Percentiles rank a stretch among this genome's conserved stretches.
Conservation (phyloP, 2,797 vertebrate genomes). For the Spinus pinus region DNA sequence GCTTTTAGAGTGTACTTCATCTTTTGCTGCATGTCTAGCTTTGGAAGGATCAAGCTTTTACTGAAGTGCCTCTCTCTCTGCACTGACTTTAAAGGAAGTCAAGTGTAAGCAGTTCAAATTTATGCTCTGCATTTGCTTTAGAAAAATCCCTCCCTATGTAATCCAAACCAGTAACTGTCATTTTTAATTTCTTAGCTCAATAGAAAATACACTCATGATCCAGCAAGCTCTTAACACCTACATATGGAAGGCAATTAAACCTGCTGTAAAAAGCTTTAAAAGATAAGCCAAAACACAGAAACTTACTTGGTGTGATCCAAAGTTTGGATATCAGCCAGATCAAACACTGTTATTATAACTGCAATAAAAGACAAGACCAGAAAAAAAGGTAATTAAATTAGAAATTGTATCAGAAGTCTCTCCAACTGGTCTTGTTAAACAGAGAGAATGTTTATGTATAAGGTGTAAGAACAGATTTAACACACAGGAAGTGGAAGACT, state of each 20-base stretch:
- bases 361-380: conserved; percentile 21
- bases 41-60: neutral
- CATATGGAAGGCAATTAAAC: neutral
- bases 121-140: neutral
- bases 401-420: neutral
- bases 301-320: conserved; percentile 87
- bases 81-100: neutral
- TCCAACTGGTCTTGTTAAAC: neutral
- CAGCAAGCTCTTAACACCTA: neutral
- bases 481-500: neutral
- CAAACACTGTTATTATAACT: conserved; percentile 90
- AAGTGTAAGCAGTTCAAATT: neutral
- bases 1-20: neutral
- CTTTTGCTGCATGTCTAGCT: neutral
- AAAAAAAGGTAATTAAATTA: neutral
- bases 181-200: neutral
- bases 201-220: neutral
- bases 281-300: neutral
- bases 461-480: neutral
- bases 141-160: neutral
- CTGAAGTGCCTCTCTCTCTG: neutral
- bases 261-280: neutral
- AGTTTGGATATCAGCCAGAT: conserved; percentile 87
- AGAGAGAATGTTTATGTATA: neutral
- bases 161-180: neutral